A percentile compares a stretch with the other conserved stretches of the same genome.
These are phyloP conservation scores for Calyptommatus sinebrachiatus DNA, from an alignment of 2,113 vertebrate species.

Conservation along the genomic window DNA sequence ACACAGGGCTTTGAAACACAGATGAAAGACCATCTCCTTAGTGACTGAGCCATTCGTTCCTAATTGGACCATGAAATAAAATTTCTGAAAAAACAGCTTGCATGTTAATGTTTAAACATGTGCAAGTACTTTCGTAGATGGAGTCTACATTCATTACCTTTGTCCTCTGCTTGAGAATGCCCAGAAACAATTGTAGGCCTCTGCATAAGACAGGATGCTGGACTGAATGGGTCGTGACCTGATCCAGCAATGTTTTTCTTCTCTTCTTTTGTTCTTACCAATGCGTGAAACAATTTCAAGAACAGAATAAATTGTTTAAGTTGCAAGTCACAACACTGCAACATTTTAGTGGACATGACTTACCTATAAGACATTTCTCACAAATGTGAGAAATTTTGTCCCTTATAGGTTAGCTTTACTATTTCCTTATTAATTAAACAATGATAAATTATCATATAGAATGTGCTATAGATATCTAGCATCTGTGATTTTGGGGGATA, in stretches of 20 bases:
- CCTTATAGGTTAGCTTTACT: neutral
- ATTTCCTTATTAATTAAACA: neutral
- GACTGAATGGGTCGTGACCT: no score
- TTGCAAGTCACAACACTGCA: neutral
- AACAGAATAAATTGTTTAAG: neutral
- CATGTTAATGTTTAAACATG: neutral
- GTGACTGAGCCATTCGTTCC: neutral
- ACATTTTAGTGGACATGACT: neutral
- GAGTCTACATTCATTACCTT: neutral
- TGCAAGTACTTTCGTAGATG: neutral
- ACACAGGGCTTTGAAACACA: no score
- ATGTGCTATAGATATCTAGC: no score
- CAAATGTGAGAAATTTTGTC: neutral
- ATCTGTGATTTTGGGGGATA: neutral
- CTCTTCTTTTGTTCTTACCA: neutral
- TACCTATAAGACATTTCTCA: neutral
- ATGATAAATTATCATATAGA: neutral
- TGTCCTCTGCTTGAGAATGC: no score
- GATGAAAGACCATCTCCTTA: no score
- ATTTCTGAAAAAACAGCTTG: neutral
- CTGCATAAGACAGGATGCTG: no score
- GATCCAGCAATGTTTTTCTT: neutral
- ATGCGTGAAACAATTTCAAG: neutral
- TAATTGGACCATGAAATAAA: neutral
- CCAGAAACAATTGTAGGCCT: no score